These are phyloP conservation scores for Pyrocephalus nanus DNA, from an alignment of 2,797 vertebrate genomes.

Conservation along the genomic window DNA sequence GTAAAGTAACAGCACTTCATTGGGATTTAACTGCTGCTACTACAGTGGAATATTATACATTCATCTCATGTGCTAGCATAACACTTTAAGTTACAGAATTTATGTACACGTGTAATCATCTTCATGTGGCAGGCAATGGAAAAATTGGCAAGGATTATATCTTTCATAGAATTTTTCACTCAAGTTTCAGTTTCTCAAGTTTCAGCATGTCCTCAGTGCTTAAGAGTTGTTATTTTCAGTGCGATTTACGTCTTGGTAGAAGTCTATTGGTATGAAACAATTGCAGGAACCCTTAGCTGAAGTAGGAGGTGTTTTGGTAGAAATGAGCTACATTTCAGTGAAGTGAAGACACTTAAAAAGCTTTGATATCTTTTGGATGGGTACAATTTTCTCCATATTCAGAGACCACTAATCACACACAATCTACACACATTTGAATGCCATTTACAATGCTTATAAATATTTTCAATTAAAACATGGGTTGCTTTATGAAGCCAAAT, in stretches of 20 bases:
- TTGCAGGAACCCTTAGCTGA: background rate
- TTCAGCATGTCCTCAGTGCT: background rate
- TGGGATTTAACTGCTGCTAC: background rate
- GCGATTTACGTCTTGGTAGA: background rate
- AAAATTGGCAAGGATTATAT: background rate
- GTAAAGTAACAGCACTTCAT: background rate
- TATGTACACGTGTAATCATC: background rate
- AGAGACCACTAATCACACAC: background rate
- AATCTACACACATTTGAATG: background rate
- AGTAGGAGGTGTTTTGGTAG: fast-evolving
- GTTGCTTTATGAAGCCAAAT: background rate
- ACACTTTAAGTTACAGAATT: background rate
- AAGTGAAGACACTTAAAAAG: background rate
- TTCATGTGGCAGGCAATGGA: background rate
- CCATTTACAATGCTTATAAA: background rate
- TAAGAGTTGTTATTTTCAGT: background rate
- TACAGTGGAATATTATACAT: background rate
- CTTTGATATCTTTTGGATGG: background rate
- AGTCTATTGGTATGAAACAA: background rate
- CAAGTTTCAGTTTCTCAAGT: background rate
- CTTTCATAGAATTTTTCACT: background rate
- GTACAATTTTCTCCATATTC: background rate
- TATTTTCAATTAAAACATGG: background rate
- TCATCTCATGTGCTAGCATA: background rate
- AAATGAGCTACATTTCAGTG: background rate